Percentiles rank a stretch among this genome's conserved stretches.
phyloP scores from a whole-genome alignment of 2,888 invertebrate genomes.

The Sisyra terminalis region DNA sequence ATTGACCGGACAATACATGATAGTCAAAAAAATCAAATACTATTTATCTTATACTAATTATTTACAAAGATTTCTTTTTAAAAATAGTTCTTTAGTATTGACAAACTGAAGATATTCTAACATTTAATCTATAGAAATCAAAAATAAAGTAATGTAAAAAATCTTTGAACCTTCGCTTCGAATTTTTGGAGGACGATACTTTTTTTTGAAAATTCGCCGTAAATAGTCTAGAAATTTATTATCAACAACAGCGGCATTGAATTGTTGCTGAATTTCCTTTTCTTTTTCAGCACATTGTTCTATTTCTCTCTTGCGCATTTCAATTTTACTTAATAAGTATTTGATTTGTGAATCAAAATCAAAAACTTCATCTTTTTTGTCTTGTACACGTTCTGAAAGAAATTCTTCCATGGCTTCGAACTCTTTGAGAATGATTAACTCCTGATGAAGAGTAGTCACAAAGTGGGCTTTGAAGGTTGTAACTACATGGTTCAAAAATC shows the following conservation, averaged over 20 bases:
- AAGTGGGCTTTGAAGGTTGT: constrained; percentile 42
- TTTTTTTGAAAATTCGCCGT: constrained; percentile 67
- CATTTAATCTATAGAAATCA: not conserved
- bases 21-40: no score
- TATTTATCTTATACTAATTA: no score
- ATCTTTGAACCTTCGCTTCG: constrained; percentile 34
- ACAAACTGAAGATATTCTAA: no score
- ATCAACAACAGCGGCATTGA: constrained; percentile 40
- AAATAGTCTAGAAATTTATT: constrained; percentile 68
- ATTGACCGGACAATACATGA: no score
- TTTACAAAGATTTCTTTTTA: no score
- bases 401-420: constrained; percentile 54
- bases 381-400: constrained; percentile 39
- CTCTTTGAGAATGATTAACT: constrained; percentile 53
- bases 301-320: constrained; percentile 28
- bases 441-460: constrained; percentile 51
- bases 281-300: constrained; percentile 29
- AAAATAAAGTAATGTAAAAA: no score
- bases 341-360: constrained; percentile 33
- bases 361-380: constrained; percentile 24
- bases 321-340: constrained; percentile 33
- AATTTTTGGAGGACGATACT: constrained; percentile 52
- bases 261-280: constrained; percentile 32
- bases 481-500: constrained; percentile 39
- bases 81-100: no score